Evolutionary conservation across 2,888 invertebrate species (phyloP).

Genomic region (Germaria angustata): DNA sequence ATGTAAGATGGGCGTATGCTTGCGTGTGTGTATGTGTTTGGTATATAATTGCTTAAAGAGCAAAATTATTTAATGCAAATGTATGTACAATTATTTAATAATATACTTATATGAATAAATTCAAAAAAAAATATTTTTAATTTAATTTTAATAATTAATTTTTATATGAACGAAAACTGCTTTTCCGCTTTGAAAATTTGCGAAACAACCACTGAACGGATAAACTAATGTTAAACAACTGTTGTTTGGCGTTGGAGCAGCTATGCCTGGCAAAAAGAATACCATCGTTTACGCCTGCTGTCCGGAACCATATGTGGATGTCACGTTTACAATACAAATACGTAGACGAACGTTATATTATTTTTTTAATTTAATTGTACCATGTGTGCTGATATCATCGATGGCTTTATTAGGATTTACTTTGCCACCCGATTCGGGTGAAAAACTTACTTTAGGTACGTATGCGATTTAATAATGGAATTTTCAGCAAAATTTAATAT

Average conservation of each 20-base stretch:
- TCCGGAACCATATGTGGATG: slow-evolving; percentile 92
- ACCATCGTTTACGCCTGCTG: slow-evolving; percentile 95
- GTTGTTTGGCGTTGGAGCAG: slow-evolving; percentile 80
- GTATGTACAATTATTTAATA: slow-evolving; percentile 36
- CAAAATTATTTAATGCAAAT: slow-evolving; percentile 5
- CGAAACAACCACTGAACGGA: background rate
- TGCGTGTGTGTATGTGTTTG: background rate
- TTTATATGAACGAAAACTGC: slow-evolving; percentile 41
- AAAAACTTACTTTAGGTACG: slow-evolving; percentile 80
- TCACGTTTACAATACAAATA: slow-evolving; percentile 98
- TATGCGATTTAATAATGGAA: slow-evolving; percentile 65
- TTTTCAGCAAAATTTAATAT: background rate
- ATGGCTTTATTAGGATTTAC: slow-evolving; percentile 99
- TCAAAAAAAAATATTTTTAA: slow-evolving; percentile 27
- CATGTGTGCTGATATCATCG: slow-evolving; percentile 98
- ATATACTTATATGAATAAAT: too few species aligned
- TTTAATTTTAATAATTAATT: slow-evolving; percentile 60
- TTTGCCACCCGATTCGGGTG: slow-evolving; percentile 91
- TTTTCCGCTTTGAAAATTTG: slow-evolving; percentile 5
- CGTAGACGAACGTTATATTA: slow-evolving; percentile 97
- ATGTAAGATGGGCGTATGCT: background rate
- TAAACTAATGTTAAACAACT: slow-evolving; percentile 3
- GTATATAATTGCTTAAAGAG: background rate
- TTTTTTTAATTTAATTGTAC: slow-evolving; percentile 99
- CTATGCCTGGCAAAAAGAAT: slow-evolving; percentile 95